Conservation (phyloP, 2,113 vertebrate genomes). For the Caretta caretta region DNA sequence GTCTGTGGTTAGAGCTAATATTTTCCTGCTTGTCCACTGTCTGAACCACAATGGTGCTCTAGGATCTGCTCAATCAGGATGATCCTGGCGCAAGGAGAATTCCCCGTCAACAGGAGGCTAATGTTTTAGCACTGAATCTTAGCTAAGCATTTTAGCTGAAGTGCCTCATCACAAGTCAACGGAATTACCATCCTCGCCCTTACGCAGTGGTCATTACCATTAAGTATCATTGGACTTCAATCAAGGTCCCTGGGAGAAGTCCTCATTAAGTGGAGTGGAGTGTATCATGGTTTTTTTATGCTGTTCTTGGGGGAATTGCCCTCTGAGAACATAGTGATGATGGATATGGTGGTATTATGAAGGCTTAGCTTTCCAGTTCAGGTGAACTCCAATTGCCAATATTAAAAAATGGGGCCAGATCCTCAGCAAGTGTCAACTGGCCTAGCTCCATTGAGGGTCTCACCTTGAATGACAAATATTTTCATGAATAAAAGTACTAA, state of each 20-base stretch:
- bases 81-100: not conserved
- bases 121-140: not conserved
- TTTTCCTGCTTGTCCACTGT: not conserved
- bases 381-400: not conserved
- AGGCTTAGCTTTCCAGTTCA: not conserved
- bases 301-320: conserved; percentile 20
- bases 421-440: not conserved
- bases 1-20: not conserved
- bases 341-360: fast-evolving
- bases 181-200: conserved; percentile 31
- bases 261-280: conserved; percentile 33
- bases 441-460: not conserved
- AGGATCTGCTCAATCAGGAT: not conserved
- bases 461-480: not conserved
- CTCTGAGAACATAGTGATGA: not conserved
- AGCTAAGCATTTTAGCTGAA: conserved; percentile 39
- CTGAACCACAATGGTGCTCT: not conserved
- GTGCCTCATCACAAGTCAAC: conserved; percentile 35
- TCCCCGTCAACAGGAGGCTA: conserved; percentile 27
- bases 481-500: not conserved
- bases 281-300: not conserved
- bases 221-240: not conserved
- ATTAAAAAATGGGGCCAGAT: not conserved
- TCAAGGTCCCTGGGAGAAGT: conserved; percentile 33
- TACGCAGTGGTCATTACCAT: not conserved